Evolutionary conservation across 2,797 vertebrate species (phyloP), one percentile per base, ranked within the genome.

Genomic region (Poeciliopsis turneri): DNA sequence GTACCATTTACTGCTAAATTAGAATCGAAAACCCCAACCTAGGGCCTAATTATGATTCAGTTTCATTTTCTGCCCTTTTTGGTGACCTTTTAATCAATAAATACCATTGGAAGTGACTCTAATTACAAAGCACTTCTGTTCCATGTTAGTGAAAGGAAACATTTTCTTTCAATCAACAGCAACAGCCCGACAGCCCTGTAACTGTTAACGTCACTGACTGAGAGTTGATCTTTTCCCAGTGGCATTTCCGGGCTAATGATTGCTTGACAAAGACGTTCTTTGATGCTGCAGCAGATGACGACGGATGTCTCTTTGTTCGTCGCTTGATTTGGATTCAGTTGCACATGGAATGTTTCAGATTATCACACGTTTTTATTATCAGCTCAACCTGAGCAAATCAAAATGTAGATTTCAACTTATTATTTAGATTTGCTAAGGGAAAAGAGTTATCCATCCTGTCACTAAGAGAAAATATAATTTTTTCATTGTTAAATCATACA

Each of bases 41-140:
- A 66, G 25, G 10, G 51, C 55, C 43, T 49, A 78, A 77, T 82
- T 78, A 84, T 75, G 43, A 77, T 80, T 78, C 75, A 66, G 46
- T 74, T 79, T 49, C 39, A 69, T 43, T 69, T 69, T 69, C 33
- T 66, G 39, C 43, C 73, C 69, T 53, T 78, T n/a, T 46, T 45
- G 16, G 75, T 71, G 55, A 78, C 74, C 57, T 82, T 87, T 79
- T 57, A 80, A 80, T 89, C 77, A 79, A 81, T 81, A 46, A 45
- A 70, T 73, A 77, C 66, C 74, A 74, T 25, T 86, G 72, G 71
- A 78, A 80, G 55, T 25, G 57, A n/a, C 13, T 39, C 46, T 75
- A 69, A 75, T 74, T 64, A 7, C 41, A 79, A 74, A 81, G 77
- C 18, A 41, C 43, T 36, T 77, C 28, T 64, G 64, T 76, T 28